Conservation (phyloP, 1,140 invertebrate species). For the Ceratina japonica region DNA sequence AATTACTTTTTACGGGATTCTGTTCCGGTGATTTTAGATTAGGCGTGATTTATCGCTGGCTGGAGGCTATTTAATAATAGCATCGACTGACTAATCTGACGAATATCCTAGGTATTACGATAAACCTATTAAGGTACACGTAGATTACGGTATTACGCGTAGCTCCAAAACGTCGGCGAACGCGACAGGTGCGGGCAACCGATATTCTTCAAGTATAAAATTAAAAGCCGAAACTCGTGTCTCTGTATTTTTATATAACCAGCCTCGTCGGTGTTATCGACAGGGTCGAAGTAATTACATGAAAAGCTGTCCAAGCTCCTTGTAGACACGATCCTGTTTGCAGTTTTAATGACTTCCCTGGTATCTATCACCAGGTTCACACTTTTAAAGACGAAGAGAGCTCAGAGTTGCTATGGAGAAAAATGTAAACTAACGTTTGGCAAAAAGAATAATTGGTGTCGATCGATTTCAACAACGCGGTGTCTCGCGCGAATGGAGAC, state of each 20-base stretch:
- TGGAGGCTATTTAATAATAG: background rate
- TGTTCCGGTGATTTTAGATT: background rate
- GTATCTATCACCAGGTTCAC: no score
- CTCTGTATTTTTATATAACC: background rate
- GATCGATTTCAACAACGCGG: no score
- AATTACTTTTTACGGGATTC: no score
- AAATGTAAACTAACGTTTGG: no score
- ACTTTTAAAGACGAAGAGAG: no score
- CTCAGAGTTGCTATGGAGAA: no score
- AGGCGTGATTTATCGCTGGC: background rate
- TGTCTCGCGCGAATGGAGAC: background rate
- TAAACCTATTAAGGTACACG: background rate
- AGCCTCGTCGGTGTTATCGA: constrained; percentile 1
- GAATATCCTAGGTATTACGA: background rate
- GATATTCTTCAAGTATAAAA: constrained; percentile 17
- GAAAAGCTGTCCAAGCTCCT: background rate
- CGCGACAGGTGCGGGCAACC: background rate
- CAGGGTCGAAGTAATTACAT: constrained; percentile 10
- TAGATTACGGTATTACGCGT: background rate
- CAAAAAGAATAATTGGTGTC: no score
- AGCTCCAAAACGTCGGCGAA: background rate
- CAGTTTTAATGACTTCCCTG: no score
- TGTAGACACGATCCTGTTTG: no score
- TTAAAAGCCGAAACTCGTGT: background rate
- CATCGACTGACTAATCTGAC: constrained; percentile 7